Percentiles rank a stretch among this genome's conserved stretches.
Evolutionary conservation across 2,888 invertebrate genomes (phyloP).

Genomic region (Calameuta pallipes): DNA sequence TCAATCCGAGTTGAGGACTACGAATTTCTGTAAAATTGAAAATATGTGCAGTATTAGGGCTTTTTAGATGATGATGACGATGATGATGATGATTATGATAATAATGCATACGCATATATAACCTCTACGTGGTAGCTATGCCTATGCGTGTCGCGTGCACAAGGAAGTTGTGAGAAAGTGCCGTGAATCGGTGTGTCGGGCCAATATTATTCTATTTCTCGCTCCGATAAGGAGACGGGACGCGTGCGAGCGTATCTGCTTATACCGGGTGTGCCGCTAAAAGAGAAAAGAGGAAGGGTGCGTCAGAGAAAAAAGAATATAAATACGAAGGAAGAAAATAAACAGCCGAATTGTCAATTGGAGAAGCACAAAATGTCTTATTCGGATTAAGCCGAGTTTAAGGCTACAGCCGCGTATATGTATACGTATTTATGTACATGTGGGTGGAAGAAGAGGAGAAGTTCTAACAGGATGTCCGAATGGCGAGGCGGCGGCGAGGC

Average conservation of each 20-base stretch:
- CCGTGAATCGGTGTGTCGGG: background rate
- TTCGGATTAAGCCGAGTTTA: background rate
- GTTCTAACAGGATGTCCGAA: background rate
- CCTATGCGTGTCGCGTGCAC: background rate
- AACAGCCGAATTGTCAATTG: background rate
- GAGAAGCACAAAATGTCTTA: background rate
- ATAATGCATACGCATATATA: constrained; percentile 15
- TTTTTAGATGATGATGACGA: constrained; percentile 19
- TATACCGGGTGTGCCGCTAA: background rate
- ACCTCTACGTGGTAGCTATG: constrained; percentile 17
- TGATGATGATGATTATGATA: background rate
- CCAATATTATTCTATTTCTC: background rate
- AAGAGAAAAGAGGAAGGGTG: background rate
- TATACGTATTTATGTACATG: background rate
- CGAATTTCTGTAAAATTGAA: constrained; percentile 26
- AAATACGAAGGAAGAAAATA: background rate
- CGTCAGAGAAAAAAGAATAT: background rate
- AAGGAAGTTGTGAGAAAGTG: background rate
- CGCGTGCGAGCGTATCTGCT: background rate
- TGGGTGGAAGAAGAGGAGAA: background rate
- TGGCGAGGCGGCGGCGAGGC: background rate
- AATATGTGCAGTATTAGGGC: constrained; percentile 33
- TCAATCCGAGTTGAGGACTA: background rate
- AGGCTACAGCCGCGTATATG: background rate
- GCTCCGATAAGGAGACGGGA: background rate